Percentiles rank a stretch among this genome's conserved stretches.
Evolutionary conservation across 2,113 vertebrate genomes (phyloP).

Genomic region (Ceyx margarethae): DNA sequence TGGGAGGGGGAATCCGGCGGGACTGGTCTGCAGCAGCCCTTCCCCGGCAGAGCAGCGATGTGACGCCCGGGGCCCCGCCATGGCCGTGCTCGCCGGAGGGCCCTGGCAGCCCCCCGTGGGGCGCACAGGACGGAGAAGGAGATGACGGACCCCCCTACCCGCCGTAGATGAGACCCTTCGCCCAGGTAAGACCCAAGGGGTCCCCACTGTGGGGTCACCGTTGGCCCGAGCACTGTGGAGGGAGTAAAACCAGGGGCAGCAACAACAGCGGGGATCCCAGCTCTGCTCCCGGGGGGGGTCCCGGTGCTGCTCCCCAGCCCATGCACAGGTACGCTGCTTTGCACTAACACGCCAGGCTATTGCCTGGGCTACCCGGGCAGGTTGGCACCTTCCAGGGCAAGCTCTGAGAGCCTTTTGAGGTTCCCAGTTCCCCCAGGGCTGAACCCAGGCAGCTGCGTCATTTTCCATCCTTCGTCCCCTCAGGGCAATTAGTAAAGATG

Average conservation of each 20-base stretch:
- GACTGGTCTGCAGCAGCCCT: not conserved
- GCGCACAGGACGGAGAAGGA: not conserved
- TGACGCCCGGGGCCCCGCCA: not conserved
- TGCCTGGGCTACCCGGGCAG: not conserved
- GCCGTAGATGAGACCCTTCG: not conserved
- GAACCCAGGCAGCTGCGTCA: not conserved
- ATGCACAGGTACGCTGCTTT: not conserved
- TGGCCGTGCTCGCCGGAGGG: not conserved
- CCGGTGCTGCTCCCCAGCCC: no score
- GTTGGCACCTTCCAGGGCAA: not conserved
- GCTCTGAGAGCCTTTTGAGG: not conserved
- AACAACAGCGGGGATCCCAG: not conserved
- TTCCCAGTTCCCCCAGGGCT: not conserved
- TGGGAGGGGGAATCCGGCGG: not conserved
- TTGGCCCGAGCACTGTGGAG: fast-evolving
- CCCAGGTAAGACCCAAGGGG: not conserved
- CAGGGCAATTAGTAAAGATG: not conserved
- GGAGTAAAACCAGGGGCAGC: not conserved
- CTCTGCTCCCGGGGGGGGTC: not conserved
- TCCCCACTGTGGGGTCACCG: not conserved
- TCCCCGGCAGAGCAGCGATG: not conserved
- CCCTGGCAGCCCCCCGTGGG: not conserved
- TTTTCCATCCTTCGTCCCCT: not conserved
- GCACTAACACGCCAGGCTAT: fast-evolving
- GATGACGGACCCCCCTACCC: not conserved